Evolutionary conservation across 1,140 invertebrate genomes (phyloP).

Genomic region (Mya arenaria): DNA sequence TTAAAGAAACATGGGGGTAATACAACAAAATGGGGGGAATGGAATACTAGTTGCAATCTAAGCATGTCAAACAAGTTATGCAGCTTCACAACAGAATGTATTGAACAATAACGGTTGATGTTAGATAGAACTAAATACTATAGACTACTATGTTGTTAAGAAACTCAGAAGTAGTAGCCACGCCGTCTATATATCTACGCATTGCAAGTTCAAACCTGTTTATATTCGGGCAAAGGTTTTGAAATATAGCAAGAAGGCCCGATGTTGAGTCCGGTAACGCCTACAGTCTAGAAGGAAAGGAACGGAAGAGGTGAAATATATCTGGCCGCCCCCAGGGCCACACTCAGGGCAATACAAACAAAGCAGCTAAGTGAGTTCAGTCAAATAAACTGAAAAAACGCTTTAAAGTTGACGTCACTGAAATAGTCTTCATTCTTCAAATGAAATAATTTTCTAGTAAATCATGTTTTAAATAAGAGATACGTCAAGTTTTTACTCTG

Average conservation of each 20-base stretch:
- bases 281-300: conserved; percentile 77
- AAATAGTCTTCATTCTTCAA: neutral
- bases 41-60: too few relatives aligned
- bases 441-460: neutral
- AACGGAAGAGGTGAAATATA: conserved; percentile 67
- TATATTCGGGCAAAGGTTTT: conserved; percentile 76
- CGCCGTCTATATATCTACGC: too few relatives aligned
- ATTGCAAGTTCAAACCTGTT: conserved; percentile 76
- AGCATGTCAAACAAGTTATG: too few relatives aligned
- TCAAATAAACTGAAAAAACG: too few relatives aligned
- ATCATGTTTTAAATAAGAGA: neutral
- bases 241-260: conserved; percentile 77
- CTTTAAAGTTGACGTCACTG: too few relatives aligned
- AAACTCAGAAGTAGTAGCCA: too few relatives aligned
- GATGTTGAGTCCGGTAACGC: conserved; percentile 73
- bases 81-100: too few relatives aligned
- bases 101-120: too few relatives aligned
- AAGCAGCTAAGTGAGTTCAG: neutral
- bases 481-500: neutral
- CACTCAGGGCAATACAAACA: conserved; percentile 1
- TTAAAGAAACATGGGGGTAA: too few relatives aligned
- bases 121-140: too few relatives aligned
- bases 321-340: conserved; percentile 21
- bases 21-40: too few relatives aligned
- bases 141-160: too few relatives aligned